Evolutionary conservation across 2,113 vertebrate species (phyloP).

Genomic region (Pyrgilauda ruficollis): DNA sequence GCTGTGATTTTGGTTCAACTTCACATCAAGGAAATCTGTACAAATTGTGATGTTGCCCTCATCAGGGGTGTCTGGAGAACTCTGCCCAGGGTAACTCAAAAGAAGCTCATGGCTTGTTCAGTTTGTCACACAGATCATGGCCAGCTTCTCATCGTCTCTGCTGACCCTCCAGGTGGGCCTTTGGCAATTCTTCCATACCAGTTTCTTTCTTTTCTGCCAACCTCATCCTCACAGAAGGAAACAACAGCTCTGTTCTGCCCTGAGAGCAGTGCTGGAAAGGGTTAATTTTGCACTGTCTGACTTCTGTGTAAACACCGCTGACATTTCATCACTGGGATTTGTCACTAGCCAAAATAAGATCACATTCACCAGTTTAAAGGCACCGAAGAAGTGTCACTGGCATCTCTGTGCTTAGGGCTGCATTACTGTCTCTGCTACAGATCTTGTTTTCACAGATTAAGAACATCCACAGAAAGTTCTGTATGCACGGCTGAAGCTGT

Average conservation of each 20-base stretch:
- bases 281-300: background rate
- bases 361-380: constrained; percentile 11
- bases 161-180: background rate
- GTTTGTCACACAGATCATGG: background rate
- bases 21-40: background rate
- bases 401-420: constrained; percentile 2
- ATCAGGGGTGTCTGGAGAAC: background rate
- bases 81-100: background rate
- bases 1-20: background rate
- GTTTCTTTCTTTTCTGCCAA: background rate
- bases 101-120: background rate
- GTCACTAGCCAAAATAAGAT: constrained; percentile 34
- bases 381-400: constrained; percentile 8
- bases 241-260: background rate
- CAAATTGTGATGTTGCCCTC: background rate
- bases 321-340: constrained; percentile 47
- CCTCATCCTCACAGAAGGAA: background rate
- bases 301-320: constrained; percentile 28
- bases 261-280: background rate
- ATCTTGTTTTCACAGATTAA: constrained; percentile 37
- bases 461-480: constrained; percentile 22
- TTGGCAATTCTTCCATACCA: background rate
- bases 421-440: background rate
- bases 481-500: background rate
- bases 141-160: background rate